Evolutionary conservation across 2,113 vertebrate genomes (phyloP), one percentile per base, ranked within the genome.

Genomic region (Cyphomyrus plagiostoma): DNA sequence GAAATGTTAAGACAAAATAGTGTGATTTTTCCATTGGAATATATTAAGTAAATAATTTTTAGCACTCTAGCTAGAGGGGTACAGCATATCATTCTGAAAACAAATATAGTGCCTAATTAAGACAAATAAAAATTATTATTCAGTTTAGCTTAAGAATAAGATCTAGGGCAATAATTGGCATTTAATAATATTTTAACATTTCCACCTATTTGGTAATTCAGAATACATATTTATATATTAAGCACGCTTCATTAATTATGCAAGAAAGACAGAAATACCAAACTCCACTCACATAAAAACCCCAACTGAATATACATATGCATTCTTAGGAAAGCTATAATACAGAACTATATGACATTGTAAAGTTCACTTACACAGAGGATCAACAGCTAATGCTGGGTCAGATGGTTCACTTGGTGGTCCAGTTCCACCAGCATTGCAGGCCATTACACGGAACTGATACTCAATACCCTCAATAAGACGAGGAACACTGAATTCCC

Each of bases 371-470:
- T 99, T 95, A 99, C 98, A 97, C 91, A 98, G 93, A 8, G 97
- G 97, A 91, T 99, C 97, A n/a, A 95, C 95, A 91, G 98, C 98
- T 84, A 97, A 91, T 86, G 95, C 96, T 52, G 97, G 97, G 91
- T 99, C 98, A 53, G 98, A 99, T 19, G 98, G 97, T 90, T 95
- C 96, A 93, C 98, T 99, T 80, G 98, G 98, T 58, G 98, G 98
- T 23, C 98, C 98, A 77, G 95, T 94, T 95, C 98, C 98, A 93
- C 97, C 97, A 90, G 97, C 95, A 89, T 99, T 99, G 93, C 94
- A 93, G 91, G 98, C 98, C 95, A 98, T 98, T 15, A 97, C 98
- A 93, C 98, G 96, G 92, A 99, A 99, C 89, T 99, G 98, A 26
- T 99, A 99, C 93, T 98, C 97, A 5, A 96, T 94, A 26, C 97